Evolutionary conservation across 2,888 invertebrate species (phyloP).

Genomic region (Macroteleia sp.): DNA sequence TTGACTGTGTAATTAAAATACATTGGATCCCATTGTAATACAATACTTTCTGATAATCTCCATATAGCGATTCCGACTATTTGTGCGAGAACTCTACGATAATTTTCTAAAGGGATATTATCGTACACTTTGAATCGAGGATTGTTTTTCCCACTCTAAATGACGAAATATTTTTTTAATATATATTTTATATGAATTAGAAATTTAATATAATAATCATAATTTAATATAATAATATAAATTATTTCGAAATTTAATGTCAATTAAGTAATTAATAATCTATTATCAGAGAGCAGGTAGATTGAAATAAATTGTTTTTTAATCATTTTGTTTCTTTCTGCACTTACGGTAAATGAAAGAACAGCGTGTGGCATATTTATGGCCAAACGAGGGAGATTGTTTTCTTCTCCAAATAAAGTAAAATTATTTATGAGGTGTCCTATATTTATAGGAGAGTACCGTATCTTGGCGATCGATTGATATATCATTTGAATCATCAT

Average conservation of each 20-base stretch:
- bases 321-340: too few species aligned
- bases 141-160: conserved; percentile 62
- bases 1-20: conserved; percentile 72
- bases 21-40: conserved; percentile 78
- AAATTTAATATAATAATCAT: neutral
- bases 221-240: neutral
- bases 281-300: too few species aligned
- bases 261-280: too few species aligned
- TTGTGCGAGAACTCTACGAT: conserved; percentile 70
- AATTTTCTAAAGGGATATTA: conserved; percentile 33
- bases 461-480: conserved; percentile 66
- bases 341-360: conserved; percentile 75
- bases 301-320: too few species aligned
- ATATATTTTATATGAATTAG: too few species aligned
- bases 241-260: too few species aligned
- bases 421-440: conserved; percentile 42
- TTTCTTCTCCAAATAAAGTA: conserved; percentile 47
- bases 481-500: conserved; percentile 74
- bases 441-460: conserved; percentile 47
- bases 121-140: conserved; percentile 26
- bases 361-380: conserved; percentile 75
- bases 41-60: conserved; percentile 77
- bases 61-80: conserved; percentile 76
- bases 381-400: conserved; percentile 67
- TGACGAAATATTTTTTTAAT: neutral